Percentiles rank a stretch among this genome's conserved stretches.
These are phyloP conservation scores for Leptarthrus brevirostris DNA, from an alignment of 2,888 invertebrate genomes.

Conservation along the genomic window DNA sequence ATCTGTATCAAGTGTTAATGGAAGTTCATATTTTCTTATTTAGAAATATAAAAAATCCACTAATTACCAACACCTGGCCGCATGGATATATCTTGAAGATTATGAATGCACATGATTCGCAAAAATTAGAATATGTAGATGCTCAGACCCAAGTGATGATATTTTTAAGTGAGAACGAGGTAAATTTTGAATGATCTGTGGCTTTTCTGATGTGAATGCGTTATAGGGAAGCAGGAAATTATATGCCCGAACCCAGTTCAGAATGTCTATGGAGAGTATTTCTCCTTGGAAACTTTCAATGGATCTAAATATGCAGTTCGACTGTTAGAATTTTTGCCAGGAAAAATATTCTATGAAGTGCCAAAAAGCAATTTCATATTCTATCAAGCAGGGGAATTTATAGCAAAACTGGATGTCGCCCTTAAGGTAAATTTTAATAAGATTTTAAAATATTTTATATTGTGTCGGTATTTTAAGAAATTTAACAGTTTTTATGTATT, in stretches of 20 bases:
- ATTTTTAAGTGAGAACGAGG: slow-evolving; percentile 73
- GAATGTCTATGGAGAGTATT: slow-evolving; percentile 75
- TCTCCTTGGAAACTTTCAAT: slow-evolving; percentile 69
- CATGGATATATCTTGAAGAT: slow-evolving; percentile 85
- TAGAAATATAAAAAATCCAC: slow-evolving; percentile 71
- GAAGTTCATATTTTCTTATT: background rate
- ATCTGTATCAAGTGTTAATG: background rate
- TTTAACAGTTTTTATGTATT: too few species aligned
- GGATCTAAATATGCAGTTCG: slow-evolving; percentile 76
- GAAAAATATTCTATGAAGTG: slow-evolving; percentile 75
- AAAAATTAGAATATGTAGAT: slow-evolving; percentile 74
- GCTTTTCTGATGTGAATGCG: slow-evolving; percentile 27
- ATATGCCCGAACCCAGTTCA: slow-evolving; percentile 78
- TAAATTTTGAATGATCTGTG: slow-evolving; percentile 26
- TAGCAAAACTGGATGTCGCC: slow-evolving; percentile 76
- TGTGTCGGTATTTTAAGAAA: too few species aligned
- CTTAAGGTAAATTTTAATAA: slow-evolving; percentile 77
- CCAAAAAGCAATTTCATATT: slow-evolving; percentile 73
- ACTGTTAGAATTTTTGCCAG: slow-evolving; percentile 81
- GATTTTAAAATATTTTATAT: too few species aligned
- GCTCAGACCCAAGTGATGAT: slow-evolving; percentile 81
- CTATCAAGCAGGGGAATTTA: slow-evolving; percentile 78
- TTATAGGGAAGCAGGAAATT: slow-evolving; percentile 72
- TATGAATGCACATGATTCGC: slow-evolving; percentile 83
- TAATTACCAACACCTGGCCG: slow-evolving; percentile 70